Evolutionary conservation across 2,113 vertebrate genomes (phyloP), one percentile per base, ranked within the genome.

Genomic region (Willisornis vidua): DNA sequence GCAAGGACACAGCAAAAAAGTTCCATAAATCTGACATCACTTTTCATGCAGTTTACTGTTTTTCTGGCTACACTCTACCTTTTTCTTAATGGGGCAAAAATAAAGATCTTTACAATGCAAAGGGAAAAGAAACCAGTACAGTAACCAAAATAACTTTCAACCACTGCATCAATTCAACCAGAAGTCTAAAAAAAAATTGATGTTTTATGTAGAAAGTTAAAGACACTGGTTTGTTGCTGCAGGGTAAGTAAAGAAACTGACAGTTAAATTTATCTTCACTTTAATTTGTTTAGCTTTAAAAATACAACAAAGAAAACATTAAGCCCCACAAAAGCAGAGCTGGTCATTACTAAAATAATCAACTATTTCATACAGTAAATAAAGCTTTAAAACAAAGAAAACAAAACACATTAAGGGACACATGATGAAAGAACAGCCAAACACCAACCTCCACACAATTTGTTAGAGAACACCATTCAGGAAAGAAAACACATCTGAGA

Each of bases 271-370:
- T 74, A 72, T 39, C 67, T 75, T 68, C 57, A 26, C 15, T 87
- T 67, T 85, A 1, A 85, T 82, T 87, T 90, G 43, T 79, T 85
- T 90, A 48, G 35, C 54, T 92, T 86, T 73, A 83, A 90, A 61
- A 61, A 88, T 61, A 65, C 19, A 86, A 76, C 19, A 91, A 75
- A 92, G 33, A 67, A 94, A 93, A 81, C 25, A 65, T 25, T 58
- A 48, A 89, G 59, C 6, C 1, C 11, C 62, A 72, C 17, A 51
- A 72, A 79, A 73, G 51, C 12, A 10, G 51, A 0, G 0, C 22
- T 49, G 25, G 22, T 7, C 70, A 66, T 62, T 43, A 63, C 10
- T 3, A 58, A 46, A 84, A 81, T 41, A 74, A 74, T 62, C 51
- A 78, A 29, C 35, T 71, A n/a, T 29, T 86, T 84, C 48, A 54